Evolutionary conservation across 2,888 invertebrate genomes (phyloP).

Genomic region (Acleris sparsana): DNA sequence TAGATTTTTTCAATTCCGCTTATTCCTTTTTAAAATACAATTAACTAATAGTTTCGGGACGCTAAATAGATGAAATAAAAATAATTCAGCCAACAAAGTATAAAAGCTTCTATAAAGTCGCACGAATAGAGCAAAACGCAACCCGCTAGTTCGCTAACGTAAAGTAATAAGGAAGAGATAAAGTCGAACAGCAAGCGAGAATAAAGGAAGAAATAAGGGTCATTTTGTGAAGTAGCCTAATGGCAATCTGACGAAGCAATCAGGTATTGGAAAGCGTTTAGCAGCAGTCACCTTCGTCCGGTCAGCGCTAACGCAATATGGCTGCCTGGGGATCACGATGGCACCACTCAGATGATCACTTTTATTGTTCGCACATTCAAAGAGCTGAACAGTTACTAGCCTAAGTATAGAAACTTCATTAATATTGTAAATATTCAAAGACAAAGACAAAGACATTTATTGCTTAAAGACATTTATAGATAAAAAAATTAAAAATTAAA

Average conservation of each 20-base stretch:
- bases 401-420: too few relatives aligned
- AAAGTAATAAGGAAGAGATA: slow-evolving; percentile 9
- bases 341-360: slow-evolving; percentile 11
- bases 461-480: too few relatives aligned
- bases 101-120: background rate
- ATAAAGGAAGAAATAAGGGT: slow-evolving; percentile 28
- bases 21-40: too few relatives aligned
- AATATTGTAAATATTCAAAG: too few relatives aligned
- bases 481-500: too few relatives aligned
- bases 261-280: slow-evolving; percentile 36
- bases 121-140: background rate
- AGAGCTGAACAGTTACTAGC: background rate
- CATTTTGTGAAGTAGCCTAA: slow-evolving; percentile 30
- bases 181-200: slow-evolving; percentile 7
- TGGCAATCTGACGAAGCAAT: slow-evolving; percentile 32
- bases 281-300: slow-evolving; percentile 29
- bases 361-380: slow-evolving; percentile 8
- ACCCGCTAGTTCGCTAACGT: background rate
- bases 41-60: too few relatives aligned
- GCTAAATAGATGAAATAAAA: background rate
- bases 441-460: too few relatives aligned
- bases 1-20: too few relatives aligned
- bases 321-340: slow-evolving; percentile 26
- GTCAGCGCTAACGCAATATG: slow-evolving; percentile 30
- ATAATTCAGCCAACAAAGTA: background rate